Evolutionary conservation across 2,797 vertebrate genomes (phyloP), one percentile per base, ranked within the genome.

Genomic region (Sandelia bainsii): DNA sequence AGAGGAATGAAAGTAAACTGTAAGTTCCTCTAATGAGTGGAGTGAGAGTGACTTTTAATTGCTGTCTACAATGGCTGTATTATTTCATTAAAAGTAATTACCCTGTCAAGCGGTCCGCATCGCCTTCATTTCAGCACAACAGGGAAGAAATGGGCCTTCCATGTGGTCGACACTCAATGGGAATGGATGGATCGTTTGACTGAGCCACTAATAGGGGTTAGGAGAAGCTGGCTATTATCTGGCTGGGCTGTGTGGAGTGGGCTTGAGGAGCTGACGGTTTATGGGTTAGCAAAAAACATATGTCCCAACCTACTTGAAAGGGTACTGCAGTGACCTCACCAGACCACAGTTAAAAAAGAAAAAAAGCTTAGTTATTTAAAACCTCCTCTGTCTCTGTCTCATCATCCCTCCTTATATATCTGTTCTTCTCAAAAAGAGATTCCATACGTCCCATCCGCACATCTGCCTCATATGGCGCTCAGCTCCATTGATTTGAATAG

Each of bases 41-140:
- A 92, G 89, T 75, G 78, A 87, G 87, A 90, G 82, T 64, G 84
- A 90, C 92, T 93, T 93, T 95, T 94, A 93, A 94, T 94, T 94
- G 93, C 90, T 84, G 92, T 90, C 92, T 90, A 87, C 81, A 77
- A 90, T 90, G 90, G 90, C 86, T 79, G 83, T 89, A 92, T 94
- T 94, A 94, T 93, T 94, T 93, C 93, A 94, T 94, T 94, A 90
- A 91, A 93, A 93, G 89, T 93, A 93, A 94, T 94, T 93, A 94
- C 82, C 82, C 84, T 87, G 91, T 92, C 93, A 92, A 92, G 90
- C 86, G 83, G 88, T 82, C 86, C 79, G 86, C 87, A 59, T 92
- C 86, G 83, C 87, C 87, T 89, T 90, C 90, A 90, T 91, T 93
- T 86, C 85, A 25, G 77, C 90, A 78, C 92, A 75, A 83, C 90